These are phyloP conservation scores for Idaea biselata DNA, from an alignment of 2,888 invertebrate species.

Conservation along the genomic window DNA sequence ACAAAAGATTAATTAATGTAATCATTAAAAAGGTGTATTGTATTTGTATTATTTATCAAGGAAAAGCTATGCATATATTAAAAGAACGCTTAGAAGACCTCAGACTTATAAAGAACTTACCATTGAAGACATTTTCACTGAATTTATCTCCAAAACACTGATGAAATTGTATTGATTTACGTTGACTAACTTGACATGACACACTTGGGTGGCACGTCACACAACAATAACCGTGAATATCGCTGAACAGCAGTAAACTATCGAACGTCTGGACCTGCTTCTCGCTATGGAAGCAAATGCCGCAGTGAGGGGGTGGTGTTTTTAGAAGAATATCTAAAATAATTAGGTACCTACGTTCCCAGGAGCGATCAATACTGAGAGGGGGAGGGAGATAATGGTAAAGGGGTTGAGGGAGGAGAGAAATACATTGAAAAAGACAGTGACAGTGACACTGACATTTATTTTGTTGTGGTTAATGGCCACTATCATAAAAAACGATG, in stretches of 20 bases:
- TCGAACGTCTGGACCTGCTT: not conserved
- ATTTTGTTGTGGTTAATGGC: too few species aligned
- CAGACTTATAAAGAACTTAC: slow-evolving; percentile 42
- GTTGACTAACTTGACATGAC: slow-evolving; percentile 3
- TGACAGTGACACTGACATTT: not conserved
- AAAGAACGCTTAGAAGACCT: not conserved
- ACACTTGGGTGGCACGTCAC: slow-evolving; percentile 1
- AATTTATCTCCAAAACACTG: not conserved
- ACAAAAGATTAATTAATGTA: not conserved
- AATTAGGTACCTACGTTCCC: not conserved
- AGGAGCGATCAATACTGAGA: not conserved
- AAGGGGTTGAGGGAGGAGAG: not conserved
- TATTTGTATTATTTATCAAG: not conserved
- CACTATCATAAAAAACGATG: too few species aligned
- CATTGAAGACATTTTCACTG: slow-evolving; percentile 62
- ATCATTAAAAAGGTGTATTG: not conserved
- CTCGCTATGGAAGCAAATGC: not conserved
- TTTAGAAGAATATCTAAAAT: not conserved
- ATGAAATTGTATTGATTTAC: slow-evolving; percentile 1
- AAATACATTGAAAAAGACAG: not conserved
- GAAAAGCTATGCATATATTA: not conserved
- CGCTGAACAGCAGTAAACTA: not conserved
- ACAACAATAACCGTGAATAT: not conserved
- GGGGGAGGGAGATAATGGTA: not conserved
- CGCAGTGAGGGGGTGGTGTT: not conserved